Percentiles rank a stretch among this genome's conserved stretches.
Conservation (phyloP, 92 coral and sea anemone genomes). For the Epizoanthus scotinus region DNA sequence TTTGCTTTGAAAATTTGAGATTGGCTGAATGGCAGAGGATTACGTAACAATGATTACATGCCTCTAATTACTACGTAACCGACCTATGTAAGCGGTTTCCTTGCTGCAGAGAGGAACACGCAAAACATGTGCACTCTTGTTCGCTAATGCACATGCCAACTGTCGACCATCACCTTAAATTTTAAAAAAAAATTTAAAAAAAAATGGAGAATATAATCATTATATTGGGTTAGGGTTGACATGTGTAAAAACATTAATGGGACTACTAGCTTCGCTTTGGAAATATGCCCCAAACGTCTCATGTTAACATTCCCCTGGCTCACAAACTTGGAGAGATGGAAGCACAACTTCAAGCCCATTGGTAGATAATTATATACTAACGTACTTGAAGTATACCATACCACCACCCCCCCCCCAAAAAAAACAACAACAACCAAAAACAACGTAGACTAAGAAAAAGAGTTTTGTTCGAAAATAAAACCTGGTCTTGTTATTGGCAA, state of each 20-base stretch:
- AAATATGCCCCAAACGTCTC: background rate
- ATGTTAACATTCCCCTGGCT: background rate
- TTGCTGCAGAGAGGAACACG: conserved; percentile 66
- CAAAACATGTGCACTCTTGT: conserved; percentile 85
- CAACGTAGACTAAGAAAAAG: too few relatives aligned
- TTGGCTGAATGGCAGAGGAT: too few relatives aligned
- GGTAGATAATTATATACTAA: too few relatives aligned
- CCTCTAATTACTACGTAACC: background rate
- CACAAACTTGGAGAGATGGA: too few relatives aligned
- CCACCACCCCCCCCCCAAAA: too few relatives aligned
- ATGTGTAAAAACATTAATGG: background rate
- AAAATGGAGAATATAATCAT: background rate
- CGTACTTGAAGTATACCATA: too few relatives aligned
- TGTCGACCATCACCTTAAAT: conserved; percentile 72
- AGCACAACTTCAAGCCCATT: background rate
- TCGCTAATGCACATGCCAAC: conserved; percentile 84
- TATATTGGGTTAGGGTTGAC: background rate
- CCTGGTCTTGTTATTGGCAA: too few relatives aligned
- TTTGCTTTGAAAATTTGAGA: too few relatives aligned
- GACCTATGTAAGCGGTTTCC: conserved; percentile 40
- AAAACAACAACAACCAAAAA: too few relatives aligned
- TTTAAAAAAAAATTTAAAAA: too few relatives aligned
- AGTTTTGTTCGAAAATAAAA: too few relatives aligned
- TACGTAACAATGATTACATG: too few relatives aligned
- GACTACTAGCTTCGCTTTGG: background rate